Conservation (phyloP, 2,797 vertebrate genomes). For the Enteromius viviparus region DNA sequence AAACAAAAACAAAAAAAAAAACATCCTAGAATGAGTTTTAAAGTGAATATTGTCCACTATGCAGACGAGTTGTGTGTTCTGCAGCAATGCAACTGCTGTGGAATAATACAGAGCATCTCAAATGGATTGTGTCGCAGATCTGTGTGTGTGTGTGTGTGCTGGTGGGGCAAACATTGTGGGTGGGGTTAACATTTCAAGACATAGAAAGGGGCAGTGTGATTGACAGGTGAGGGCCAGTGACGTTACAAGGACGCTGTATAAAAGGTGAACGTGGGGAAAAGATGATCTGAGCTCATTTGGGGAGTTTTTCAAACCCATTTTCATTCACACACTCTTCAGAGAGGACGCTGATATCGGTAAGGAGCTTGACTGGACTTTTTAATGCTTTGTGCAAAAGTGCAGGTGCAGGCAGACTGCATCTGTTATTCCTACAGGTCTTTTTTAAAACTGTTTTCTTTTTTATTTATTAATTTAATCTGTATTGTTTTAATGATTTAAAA, state of each 20-base stretch:
- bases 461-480: background rate
- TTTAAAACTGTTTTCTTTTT: background rate
- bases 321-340: slow-evolving; percentile 41
- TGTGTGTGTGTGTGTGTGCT: background rate
- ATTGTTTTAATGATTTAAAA: background rate
- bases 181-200: slow-evolving; percentile 59
- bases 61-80: background rate
- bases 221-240: slow-evolving; percentile 58
- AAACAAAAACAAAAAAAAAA: background rate
- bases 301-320: slow-evolving; percentile 40
- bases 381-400: background rate
- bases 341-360: slow-evolving; percentile 50
- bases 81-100: background rate
- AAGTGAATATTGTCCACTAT: background rate
- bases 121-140: background rate
- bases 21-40: background rate
- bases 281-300: slow-evolving; percentile 39
- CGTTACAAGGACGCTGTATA: slow-evolving; percentile 67
- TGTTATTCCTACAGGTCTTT: background rate
- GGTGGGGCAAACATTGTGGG: slow-evolving; percentile 49
- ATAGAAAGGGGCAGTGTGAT: slow-evolving; percentile 46
- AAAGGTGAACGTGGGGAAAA: slow-evolving; percentile 64
- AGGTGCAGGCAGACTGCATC: background rate
- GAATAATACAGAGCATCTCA: slow-evolving; percentile 10
- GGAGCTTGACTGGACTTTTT: background rate